phyloP scores from a whole-genome alignment of 2,888 invertebrate species.

The Diadegma fenestrale region DNA sequence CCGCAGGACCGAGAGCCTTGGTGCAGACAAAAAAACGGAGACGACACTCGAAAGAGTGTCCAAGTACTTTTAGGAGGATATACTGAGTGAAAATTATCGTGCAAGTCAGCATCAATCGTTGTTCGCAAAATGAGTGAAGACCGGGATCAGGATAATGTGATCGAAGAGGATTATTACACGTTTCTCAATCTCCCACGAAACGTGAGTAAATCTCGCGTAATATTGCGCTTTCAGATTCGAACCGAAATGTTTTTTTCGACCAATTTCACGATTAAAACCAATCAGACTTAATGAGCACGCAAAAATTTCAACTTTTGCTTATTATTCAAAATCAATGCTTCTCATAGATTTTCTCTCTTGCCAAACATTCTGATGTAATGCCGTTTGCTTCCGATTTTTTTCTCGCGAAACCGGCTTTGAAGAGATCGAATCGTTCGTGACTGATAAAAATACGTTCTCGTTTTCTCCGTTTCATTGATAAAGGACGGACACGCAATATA shows the following conservation, averaged over 20 bases:
- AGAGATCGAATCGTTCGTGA: not conserved
- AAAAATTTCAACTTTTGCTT: not conserved
- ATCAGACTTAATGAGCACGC: not conserved
- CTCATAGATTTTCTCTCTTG: not conserved
- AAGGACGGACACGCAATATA: not conserved
- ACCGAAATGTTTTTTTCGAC: not conserved
- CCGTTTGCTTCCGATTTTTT: not conserved
- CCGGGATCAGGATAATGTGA: conserved; percentile 87
- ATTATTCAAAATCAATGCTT: not conserved
- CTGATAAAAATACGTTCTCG: not conserved
- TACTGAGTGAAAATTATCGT: conserved; percentile 39
- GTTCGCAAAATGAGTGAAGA: conserved; percentile 88
- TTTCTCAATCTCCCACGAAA: conserved; percentile 94
- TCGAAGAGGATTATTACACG: conserved; percentile 95
- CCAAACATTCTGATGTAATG: conserved; percentile 1
- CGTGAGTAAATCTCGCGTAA: conserved; percentile 86
- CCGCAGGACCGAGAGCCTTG: not conserved
- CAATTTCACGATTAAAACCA: not conserved
- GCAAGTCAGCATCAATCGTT: not conserved
- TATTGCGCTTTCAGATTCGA: not conserved
- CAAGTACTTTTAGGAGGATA: conserved; percentile 1
- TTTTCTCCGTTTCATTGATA: not conserved
- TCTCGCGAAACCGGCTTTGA: conserved; percentile 1
- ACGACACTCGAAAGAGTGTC: conserved; percentile 56
- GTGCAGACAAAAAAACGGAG: conserved; percentile 39